Base-by-base conservation (phyloP, 1,140 invertebrate species). In the Cardiocondyla obscurior region DNA sequence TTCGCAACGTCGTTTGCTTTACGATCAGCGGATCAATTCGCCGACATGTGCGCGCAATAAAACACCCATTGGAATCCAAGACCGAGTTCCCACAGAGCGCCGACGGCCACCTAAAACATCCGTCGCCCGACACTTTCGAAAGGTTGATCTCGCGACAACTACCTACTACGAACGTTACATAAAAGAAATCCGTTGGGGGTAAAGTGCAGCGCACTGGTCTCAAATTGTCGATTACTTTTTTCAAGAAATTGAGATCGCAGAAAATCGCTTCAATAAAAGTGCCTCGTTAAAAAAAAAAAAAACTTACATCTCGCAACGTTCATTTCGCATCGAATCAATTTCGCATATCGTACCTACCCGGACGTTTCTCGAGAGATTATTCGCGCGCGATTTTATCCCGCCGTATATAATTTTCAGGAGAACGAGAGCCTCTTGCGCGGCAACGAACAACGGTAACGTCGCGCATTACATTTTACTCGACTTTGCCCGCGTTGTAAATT, bases 11-110 rank as follows among this genome's bases (percentile, higher is more conserved):
- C 83, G 76, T 76, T 85, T 74, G 83, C 76, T 86, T 86, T 86
- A 86, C 85, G 85, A 86, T 51, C 83, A 74, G 53, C 76, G 83
- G 76, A 86, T 86, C 85, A 82, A 86, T 84, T 86, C 82, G 85
- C 72, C 85, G 82, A 82, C 83, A 46, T 72, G 76, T 67, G 70
- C 46, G 67, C 36, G 85, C 83, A 39, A 70, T 86, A 86, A 86
- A 86, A 85, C 76, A 46, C 69, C 85, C 83, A 67, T 72, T 85
- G 83, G 83, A 86, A 82, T 82, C 44, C 77, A 83, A 85, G 83
- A 82, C 44, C 22, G 39, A 51, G 58, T 86, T 86, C 83, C 77
- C 82, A 86, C 83, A 81, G n/a, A n/a, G 74, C 36, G 30, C 12
- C 73, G 74, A 67, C 44, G n/a, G 22, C 39, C 22, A 65, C 39